Evolutionary conservation across 2,888 invertebrate genomes (phyloP).

Genomic region (Chydorus sphaericus): DNA sequence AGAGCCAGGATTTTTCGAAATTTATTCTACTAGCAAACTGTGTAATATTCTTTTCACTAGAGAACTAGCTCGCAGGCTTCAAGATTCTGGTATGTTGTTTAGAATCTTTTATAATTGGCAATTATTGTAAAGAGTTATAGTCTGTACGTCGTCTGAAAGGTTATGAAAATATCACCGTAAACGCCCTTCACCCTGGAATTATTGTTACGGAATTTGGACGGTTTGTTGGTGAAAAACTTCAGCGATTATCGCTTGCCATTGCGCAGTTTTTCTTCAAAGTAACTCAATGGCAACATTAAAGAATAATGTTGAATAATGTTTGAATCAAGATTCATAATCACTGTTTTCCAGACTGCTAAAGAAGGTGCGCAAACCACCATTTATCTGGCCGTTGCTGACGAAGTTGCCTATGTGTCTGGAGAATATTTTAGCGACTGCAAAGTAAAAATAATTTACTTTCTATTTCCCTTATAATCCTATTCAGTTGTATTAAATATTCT

Average conservation of each 20-base stretch:
- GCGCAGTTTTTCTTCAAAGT: constrained; percentile 11
- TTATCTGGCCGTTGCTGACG: constrained; percentile 12
- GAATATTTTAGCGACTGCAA: constrained; percentile 16
- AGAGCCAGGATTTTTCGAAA: neutral
- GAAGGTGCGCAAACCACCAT: constrained; percentile 16
- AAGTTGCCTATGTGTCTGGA: constrained; percentile 11
- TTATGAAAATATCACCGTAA: constrained; percentile 3
- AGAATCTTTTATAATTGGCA: neutral
- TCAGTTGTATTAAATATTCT: too few relatives aligned
- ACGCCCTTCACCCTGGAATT: constrained; percentile 9
- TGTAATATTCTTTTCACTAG: constrained; percentile 12
- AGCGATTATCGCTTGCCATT: neutral
- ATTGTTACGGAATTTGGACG: constrained; percentile 14
- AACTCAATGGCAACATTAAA: neutral
- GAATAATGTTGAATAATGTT: neutral
- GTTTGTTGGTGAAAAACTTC: neutral
- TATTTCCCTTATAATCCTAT: neutral
- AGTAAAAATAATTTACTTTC: neutral
- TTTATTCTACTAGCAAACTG: constrained; percentile 11
- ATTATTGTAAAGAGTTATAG: neutral
- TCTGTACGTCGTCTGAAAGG: neutral
- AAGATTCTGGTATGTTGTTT: constrained; percentile 10
- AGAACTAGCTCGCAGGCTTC: constrained; percentile 13
- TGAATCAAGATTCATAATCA: neutral
- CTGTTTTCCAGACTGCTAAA: constrained; percentile 1